A percentile compares a stretch with the other conserved stretches of the same genome.
phyloP scores from a whole-genome alignment of 2,797 vertebrate species.

The Lutjanus argentimaculatus region DNA sequence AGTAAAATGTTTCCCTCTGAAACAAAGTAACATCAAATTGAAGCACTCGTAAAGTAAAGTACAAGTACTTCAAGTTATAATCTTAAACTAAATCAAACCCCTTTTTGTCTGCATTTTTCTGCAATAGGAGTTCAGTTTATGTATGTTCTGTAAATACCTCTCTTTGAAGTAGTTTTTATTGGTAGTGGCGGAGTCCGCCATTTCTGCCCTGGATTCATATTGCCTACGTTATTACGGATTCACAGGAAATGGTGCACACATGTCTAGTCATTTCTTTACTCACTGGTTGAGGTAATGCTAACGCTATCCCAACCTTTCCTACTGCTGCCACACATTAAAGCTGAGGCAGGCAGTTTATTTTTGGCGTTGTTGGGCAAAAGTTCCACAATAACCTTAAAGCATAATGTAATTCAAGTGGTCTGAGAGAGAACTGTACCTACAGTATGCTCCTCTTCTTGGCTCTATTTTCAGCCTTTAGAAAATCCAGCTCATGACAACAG shows the following conservation, averaged over 20 bases:
- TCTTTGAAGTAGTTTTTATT: too few species aligned
- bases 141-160: neutral
- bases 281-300: neutral
- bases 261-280: neutral
- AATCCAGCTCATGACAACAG: too few species aligned
- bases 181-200: neutral
- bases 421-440: too few species aligned
- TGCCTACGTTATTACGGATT: neutral
- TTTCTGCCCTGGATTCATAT: too few species aligned
- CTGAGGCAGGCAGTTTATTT: too few species aligned
- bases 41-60: too few species aligned
- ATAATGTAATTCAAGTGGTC: too few species aligned
- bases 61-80: constrained; percentile 1
- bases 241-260: neutral
- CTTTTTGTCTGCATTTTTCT: neutral
- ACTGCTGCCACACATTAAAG: neutral
- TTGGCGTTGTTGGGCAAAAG: too few species aligned
- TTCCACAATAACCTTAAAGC: too few species aligned
- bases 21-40: neutral
- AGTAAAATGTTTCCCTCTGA: neutral
- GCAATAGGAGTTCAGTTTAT: neutral
- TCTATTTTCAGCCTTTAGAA: too few species aligned
- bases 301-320: neutral
- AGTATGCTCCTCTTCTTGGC: too few species aligned
- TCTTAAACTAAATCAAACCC: neutral